These are phyloP conservation scores for Horisme vitalbata DNA, from an alignment of 2,888 invertebrate species.

Conservation along the genomic window DNA sequence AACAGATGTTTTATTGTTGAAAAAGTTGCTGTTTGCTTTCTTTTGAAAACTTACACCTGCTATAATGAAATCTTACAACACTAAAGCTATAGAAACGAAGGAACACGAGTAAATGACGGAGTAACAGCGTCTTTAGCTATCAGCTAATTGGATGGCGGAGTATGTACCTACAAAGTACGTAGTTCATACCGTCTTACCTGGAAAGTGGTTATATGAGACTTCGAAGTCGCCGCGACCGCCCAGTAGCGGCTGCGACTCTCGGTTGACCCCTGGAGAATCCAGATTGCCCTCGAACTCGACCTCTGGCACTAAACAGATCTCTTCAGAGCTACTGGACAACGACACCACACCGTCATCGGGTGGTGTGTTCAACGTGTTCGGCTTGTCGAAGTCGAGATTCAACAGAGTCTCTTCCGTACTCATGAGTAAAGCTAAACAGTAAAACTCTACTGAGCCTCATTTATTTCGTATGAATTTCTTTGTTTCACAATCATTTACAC, in stretches of 20 bases:
- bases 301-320: conserved; percentile 91
- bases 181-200: conserved; percentile 82
- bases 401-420: conserved; percentile 85
- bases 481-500: conserved; percentile 81
- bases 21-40: conserved; percentile 3
- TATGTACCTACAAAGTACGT: no score
- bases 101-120: conserved; percentile 24
- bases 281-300: conserved; percentile 91
- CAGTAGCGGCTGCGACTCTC: conserved; percentile 97
- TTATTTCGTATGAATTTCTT: conserved; percentile 78
- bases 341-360: conserved; percentile 84
- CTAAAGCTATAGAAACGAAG: conserved; percentile 19
- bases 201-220: conserved; percentile 92
- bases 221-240: conserved; percentile 90
- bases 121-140: conserved; percentile 38
- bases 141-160: conserved; percentile 37
- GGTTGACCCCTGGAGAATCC: conserved; percentile 92
- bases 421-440: conserved; percentile 80
- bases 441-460: conserved; percentile 77
- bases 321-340: conserved; percentile 84
- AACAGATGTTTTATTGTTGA: conserved; percentile 37
- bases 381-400: conserved; percentile 85
- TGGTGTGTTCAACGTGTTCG: conserved; percentile 65
- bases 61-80: conserved; percentile 51
- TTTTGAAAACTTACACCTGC: conserved; percentile 49